Percentiles rank a stretch among this genome's conserved stretches.
phyloP scores from a whole-genome alignment of 2,888 invertebrate genomes.

The Metallyticus violacea region DNA sequence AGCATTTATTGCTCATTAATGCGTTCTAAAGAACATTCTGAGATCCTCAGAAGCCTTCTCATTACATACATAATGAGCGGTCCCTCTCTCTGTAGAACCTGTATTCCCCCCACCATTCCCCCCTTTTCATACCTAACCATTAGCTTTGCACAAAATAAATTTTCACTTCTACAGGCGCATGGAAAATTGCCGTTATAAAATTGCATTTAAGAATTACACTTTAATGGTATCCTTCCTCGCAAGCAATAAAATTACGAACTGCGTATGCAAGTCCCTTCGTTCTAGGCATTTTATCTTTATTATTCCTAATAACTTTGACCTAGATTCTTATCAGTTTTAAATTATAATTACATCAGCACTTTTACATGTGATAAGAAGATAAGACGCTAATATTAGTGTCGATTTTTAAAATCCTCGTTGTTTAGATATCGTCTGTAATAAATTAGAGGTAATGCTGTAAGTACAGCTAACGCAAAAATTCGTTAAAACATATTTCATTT shows the following conservation, averaged over 20 bases:
- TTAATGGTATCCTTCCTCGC: neutral
- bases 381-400: neutral
- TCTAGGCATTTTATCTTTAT: neutral
- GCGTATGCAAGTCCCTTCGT: neutral
- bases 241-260: neutral
- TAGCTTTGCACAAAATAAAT: neutral
- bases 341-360: neutral
- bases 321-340: neutral
- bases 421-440: too few relatives aligned
- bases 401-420: too few relatives aligned
- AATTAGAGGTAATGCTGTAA: too few relatives aligned
- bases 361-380: neutral
- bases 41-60: neutral
- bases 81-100: neutral
- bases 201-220: neutral
- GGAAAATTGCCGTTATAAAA: conserved; percentile 3
- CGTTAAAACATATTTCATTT: too few relatives aligned
- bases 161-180: neutral
- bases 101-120: neutral
- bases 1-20: neutral
- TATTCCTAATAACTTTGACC: neutral
- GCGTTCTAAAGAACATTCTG: neutral
- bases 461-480: too few relatives aligned
- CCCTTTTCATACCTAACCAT: neutral
- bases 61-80: neutral